Percentiles rank a stretch among this genome's conserved stretches.
phyloP scores from a whole-genome alignment of 1,140 invertebrate species.

The Drosophila funebris region DNA sequence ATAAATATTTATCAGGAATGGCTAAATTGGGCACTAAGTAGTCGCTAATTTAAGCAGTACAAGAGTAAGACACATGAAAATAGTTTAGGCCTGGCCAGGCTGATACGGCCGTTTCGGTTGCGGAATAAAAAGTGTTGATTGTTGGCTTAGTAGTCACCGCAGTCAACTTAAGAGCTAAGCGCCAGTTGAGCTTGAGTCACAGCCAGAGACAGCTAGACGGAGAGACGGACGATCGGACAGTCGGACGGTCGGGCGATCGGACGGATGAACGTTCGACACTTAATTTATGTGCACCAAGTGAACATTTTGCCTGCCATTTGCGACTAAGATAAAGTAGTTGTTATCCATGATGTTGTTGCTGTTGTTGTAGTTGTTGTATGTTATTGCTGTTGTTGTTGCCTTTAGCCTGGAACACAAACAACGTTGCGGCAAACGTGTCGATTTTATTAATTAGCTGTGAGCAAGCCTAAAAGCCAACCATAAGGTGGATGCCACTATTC shows the following conservation, averaged over 20 bases:
- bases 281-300: slow-evolving; percentile 70
- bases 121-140: slow-evolving; percentile 66
- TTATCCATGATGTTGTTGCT: slow-evolving; percentile 15
- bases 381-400: slow-evolving; percentile 28
- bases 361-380: slow-evolving; percentile 18
- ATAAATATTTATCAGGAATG: slow-evolving; percentile 75
- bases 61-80: slow-evolving; percentile 50
- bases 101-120: slow-evolving; percentile 43
- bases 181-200: slow-evolving; percentile 54
- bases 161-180: slow-evolving; percentile 54
- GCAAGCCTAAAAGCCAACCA: slow-evolving; percentile 20
- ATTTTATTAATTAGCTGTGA: slow-evolving; percentile 65
- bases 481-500: slow-evolving; percentile 43
- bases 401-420: slow-evolving; percentile 15
- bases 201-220: background rate
- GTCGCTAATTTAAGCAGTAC: slow-evolving; percentile 68
- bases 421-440: slow-evolving; percentile 51
- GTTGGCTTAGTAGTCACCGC: slow-evolving; percentile 22
- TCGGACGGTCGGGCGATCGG: background rate
- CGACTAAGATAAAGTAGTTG: slow-evolving; percentile 75
- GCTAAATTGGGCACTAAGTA: slow-evolving; percentile 75
- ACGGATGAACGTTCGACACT: slow-evolving; percentile 24
- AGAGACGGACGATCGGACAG: background rate
- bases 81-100: slow-evolving; percentile 44
- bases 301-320: slow-evolving; percentile 75